phyloP scores from a whole-genome alignment of 2,888 invertebrate genomes.

The Tenthredo mesomela region DNA sequence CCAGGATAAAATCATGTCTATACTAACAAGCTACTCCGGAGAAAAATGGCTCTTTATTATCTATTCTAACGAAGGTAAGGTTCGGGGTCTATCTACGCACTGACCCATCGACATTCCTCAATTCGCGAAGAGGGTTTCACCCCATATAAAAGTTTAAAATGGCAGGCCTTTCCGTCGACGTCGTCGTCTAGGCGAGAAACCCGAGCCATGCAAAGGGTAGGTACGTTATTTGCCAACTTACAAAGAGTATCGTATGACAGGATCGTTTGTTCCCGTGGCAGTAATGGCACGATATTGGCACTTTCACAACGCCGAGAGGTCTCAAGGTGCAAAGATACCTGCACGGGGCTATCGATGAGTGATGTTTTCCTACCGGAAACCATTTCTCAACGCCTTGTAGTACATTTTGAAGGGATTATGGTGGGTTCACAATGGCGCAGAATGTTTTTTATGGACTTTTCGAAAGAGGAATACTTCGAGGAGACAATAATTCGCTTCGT shows the following conservation, averaged over 20 bases:
- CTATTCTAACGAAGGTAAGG: constrained; percentile 26
- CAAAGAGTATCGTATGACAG: constrained; percentile 34
- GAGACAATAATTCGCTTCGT: background rate
- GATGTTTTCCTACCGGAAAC: constrained; percentile 8
- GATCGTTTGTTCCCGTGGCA: constrained; percentile 20
- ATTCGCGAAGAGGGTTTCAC: background rate
- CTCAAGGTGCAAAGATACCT: constrained; percentile 17
- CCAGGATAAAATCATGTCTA: background rate
- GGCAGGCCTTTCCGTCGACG: background rate
- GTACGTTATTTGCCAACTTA: constrained; percentile 30
- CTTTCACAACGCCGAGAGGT: background rate
- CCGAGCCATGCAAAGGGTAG: background rate
- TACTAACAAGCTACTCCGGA: constrained; percentile 18
- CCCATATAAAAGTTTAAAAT: background rate
- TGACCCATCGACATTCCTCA: background rate
- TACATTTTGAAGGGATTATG: background rate
- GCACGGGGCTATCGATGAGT: background rate
- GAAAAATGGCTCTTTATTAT: constrained; percentile 20
- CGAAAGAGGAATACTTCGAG: background rate
- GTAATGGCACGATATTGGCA: constrained; percentile 16
- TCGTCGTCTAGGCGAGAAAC: background rate
- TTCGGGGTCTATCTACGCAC: constrained; percentile 11
- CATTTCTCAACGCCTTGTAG: background rate
- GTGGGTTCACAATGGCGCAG: background rate
- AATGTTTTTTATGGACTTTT: background rate